Percentiles rank a stretch among this genome's conserved stretches.
phyloP scores from a whole-genome alignment of 2,888 invertebrate genomes.

The Molanna angustata region DNA sequence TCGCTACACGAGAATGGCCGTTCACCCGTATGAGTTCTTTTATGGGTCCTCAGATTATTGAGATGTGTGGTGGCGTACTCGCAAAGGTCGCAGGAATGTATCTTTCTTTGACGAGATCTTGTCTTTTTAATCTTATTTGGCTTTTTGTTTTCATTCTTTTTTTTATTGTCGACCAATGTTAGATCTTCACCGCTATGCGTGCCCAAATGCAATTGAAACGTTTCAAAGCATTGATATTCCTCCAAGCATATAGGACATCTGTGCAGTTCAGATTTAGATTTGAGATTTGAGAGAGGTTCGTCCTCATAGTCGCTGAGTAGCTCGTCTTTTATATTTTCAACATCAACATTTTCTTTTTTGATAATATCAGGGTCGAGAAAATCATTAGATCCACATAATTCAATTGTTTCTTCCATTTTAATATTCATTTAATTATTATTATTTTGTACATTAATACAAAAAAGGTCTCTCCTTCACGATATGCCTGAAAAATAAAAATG shows the following conservation, averaged over 20 bases:
- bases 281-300: too few species aligned
- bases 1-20: slow-evolving; percentile 12
- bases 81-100: slow-evolving; percentile 16
- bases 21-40: slow-evolving; percentile 17
- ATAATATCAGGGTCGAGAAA: neutral
- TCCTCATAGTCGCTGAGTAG: neutral
- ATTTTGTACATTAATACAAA: too few species aligned
- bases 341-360: neutral
- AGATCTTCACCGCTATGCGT: neutral
- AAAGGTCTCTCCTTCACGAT: too few species aligned
- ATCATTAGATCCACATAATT: neutral
- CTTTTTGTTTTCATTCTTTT: neutral
- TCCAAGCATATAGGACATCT: neutral
- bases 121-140: neutral
- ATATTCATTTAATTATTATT: too few species aligned
- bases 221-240: neutral
- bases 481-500: too few species aligned
- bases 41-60: slow-evolving; percentile 17
- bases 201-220: neutral
- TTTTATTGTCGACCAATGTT: neutral
- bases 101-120: slow-evolving; percentile 2
- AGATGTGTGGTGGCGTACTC: slow-evolving; percentile 12
- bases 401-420: neutral
- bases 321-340: neutral
- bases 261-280: too few species aligned